A percentile compares a stretch with the other conserved stretches of the same genome.
Evolutionary conservation across 2,113 vertebrate genomes (phyloP).

Genomic region (Passer domesticus): DNA sequence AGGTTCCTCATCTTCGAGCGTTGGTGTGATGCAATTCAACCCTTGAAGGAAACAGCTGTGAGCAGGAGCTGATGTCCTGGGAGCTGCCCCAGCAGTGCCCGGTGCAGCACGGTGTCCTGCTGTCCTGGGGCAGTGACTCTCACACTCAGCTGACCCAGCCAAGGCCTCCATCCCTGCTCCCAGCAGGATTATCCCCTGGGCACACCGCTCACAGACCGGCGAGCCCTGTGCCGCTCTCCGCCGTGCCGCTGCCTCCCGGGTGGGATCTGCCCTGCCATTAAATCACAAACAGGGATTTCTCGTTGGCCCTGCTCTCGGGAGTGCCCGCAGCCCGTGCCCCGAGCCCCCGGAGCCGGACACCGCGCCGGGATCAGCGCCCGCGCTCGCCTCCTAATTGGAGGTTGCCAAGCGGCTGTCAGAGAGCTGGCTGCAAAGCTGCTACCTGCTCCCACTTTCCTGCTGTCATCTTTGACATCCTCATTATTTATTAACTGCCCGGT

Average conservation of each 20-base stretch:
- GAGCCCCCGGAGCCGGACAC: not conserved
- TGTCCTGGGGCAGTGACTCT: rapidly evolving
- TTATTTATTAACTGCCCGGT: constrained; percentile 61
- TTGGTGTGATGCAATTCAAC: not conserved
- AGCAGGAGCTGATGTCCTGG: rapidly evolving
- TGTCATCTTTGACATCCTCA: constrained; percentile 56
- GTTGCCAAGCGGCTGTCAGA: constrained; percentile 53
- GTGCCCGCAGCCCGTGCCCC: not conserved
- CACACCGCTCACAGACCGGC: not conserved
- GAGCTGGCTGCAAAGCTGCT: constrained; percentile 27
- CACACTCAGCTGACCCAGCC: rapidly evolving
- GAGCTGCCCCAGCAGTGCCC: not conserved
- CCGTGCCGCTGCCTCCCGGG: not conserved
- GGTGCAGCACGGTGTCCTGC: rapidly evolving
- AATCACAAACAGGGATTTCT: too few species aligned
- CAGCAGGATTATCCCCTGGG: rapidly evolving
- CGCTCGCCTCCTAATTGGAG: rapidly evolving
- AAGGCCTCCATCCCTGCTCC: rapidly evolving
- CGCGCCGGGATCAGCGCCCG: rapidly evolving
- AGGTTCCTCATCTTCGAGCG: not conserved
- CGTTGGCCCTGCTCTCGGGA: too few species aligned
- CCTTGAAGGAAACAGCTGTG: not conserved
- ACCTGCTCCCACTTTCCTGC: constrained; percentile 31
- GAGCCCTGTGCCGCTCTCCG: too few species aligned
- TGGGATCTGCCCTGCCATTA: too few species aligned